Evolutionary conservation across 1,140 invertebrate species (phyloP).

Genomic region (Papilio machaon): DNA sequence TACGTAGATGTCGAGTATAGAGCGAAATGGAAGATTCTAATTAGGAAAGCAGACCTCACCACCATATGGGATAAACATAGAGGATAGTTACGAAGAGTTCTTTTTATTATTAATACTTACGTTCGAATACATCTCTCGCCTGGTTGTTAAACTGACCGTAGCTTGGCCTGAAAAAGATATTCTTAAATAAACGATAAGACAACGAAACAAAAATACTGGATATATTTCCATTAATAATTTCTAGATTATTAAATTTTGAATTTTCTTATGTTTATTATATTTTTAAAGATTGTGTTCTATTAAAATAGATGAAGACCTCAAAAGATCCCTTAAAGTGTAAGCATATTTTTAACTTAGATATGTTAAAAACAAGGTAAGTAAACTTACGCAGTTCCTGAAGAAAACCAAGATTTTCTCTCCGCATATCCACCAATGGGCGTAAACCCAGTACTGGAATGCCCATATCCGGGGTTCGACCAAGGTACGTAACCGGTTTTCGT

Average conservation of each 20-base stretch:
- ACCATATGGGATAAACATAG: too few relatives aligned
- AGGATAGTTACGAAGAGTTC: too few relatives aligned
- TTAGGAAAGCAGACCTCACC: too few relatives aligned
- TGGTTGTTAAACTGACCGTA: conserved; percentile 56
- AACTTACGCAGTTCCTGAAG: conserved; percentile 62
- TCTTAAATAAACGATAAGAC: not conserved
- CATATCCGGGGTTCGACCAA: not conserved
- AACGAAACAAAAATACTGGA: too few relatives aligned
- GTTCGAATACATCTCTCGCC: conserved; percentile 51
- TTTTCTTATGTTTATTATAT: too few relatives aligned
- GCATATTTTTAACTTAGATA: not conserved
- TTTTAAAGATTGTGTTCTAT: too few relatives aligned
- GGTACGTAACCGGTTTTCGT: conserved; percentile 44
- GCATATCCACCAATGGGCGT: conserved; percentile 39
- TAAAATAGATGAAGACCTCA: too few relatives aligned
- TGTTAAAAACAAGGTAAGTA: not conserved
- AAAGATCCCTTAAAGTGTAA: too few relatives aligned
- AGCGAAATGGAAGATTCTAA: too few relatives aligned
- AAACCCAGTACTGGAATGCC: not conserved
- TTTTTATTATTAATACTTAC: conserved; percentile 49
- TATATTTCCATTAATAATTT: too few relatives aligned
- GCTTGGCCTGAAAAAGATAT: conserved; percentile 54
- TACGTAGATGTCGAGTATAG: too few relatives aligned
- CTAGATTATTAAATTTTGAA: too few relatives aligned
- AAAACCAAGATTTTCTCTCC: conserved; percentile 56